These are phyloP conservation scores for Rotaria macrura DNA, from an alignment of 2,888 invertebrate genomes.

Conservation along the genomic window DNA sequence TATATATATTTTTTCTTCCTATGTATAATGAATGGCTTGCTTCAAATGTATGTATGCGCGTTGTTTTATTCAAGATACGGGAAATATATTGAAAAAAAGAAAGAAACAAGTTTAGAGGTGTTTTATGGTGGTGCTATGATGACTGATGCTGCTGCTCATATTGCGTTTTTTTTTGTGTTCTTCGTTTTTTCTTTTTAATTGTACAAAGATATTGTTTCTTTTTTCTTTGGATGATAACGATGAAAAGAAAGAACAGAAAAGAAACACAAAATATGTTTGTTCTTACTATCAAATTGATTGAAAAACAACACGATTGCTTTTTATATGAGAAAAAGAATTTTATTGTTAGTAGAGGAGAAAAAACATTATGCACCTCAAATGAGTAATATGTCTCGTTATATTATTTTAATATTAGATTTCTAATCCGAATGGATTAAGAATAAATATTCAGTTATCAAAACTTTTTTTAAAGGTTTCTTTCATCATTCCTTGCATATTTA, in stretches of 20 bases:
- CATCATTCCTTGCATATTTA: background rate
- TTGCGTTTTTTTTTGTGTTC: background rate
- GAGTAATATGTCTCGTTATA: background rate
- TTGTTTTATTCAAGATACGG: conserved; percentile 1
- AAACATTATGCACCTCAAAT: background rate
- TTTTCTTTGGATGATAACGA: background rate
- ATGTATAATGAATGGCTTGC: conserved; percentile 15
- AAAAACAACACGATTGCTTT: too few species aligned
- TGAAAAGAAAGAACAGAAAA: background rate
- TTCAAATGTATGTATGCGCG: conserved; percentile 8
- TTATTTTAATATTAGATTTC: background rate
- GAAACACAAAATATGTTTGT: background rate
- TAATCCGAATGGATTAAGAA: background rate
- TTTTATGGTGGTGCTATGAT: too few species aligned
- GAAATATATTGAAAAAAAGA: background rate
- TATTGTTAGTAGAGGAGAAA: too few species aligned
- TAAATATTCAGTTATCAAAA: background rate
- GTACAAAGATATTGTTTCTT: background rate
- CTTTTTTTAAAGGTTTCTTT: background rate
- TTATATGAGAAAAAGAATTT: too few species aligned
- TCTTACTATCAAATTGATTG: too few species aligned
- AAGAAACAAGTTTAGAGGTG: background rate
- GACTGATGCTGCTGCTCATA: background rate
- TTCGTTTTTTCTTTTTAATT: background rate
- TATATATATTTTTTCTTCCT: background rate